Evolutionary conservation across 53 echinoderm and acorn worm species (phyloP), one percentile per base, ranked within the genome.

Genomic region (Henricia sp.): DNA sequence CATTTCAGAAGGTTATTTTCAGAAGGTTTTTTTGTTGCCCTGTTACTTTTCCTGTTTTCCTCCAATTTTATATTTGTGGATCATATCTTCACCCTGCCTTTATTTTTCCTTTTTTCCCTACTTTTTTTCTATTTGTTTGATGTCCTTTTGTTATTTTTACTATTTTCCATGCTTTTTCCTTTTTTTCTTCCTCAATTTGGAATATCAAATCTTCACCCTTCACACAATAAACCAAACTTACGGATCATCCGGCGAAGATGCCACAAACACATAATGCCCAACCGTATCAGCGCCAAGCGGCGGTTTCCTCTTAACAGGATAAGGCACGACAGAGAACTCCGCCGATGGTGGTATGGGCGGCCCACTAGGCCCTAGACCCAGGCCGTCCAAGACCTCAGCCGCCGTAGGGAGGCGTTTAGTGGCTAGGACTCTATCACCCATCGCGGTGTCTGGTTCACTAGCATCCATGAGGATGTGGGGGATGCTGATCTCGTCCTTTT

Each of bases 261-360:
- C 99, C 26, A 97, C 99, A 80, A 97, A 97, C 57, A 90, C 65
- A 67, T 97, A 97, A 59, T 94, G 99, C 4, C 89, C 91, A 13
- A 82, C 42, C 0, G 90, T 85, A 17, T 97, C 99, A 34, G 92
- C 90, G 6, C 99, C 99, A 4, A 83, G 70, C 3, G 94, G 94
- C 28, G 99, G 83, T 80, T 92, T 94, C 39, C 99, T 82, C 71
- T 97, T 97, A 48, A 97, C 99, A 26, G 99, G 99, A 40, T 94
- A 97, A 19, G 99, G 99, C 6, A 97, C 89, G 0, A 97, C 99
- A 23, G 94, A 97, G 85, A 97, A 97, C 0, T 82, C 67, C n/a
- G 99, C 99, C 50, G 88, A 77, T 35, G 99, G 99, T 40, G 99
- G 99, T 38, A 97, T 90, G 48, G 99, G 99, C 14, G 99, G 99